Conservation (phyloP, 2,888 invertebrate species). For the Cheilosia urbana region DNA sequence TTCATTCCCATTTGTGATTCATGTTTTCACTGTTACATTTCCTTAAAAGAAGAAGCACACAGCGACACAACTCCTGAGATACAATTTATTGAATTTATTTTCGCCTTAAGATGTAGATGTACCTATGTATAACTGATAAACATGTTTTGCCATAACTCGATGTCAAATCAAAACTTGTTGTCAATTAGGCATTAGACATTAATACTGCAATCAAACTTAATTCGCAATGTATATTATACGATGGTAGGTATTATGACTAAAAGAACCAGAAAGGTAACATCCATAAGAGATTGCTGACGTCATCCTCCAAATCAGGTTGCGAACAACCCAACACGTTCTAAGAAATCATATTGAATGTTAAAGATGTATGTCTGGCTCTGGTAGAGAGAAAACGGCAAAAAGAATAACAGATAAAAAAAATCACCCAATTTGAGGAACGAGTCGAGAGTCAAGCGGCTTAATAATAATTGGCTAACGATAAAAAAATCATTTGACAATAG, state of each 20-base stretch:
- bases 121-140: constrained; percentile 29
- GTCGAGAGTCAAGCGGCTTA: constrained; percentile 8
- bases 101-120: constrained; percentile 4
- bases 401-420: constrained; percentile 20
- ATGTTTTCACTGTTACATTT: constrained; percentile 31
- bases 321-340: constrained; percentile 26
- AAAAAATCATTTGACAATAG: constrained; percentile 9
- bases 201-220: constrained; percentile 36
- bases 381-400: constrained; percentile 20
- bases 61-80: neutral
- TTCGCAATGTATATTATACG: constrained; percentile 9
- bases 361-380: constrained; percentile 27
- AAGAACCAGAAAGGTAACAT: constrained; percentile 34
- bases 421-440: constrained; percentile 11
- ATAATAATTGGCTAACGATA: neutral
- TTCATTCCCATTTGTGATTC: neutral
- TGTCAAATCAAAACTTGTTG: constrained; percentile 34
- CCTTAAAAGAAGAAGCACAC: constrained; percentile 10
- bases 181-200: constrained; percentile 36
- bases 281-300: constrained; percentile 53
- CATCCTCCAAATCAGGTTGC: constrained; percentile 47
- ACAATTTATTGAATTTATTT: neutral
- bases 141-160: constrained; percentile 46
- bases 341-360: constrained; percentile 41
- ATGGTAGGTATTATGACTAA: constrained; percentile 14